phyloP scores from a whole-genome alignment of 2,797 vertebrate species.

The Hemibagrus guttatus region DNA sequence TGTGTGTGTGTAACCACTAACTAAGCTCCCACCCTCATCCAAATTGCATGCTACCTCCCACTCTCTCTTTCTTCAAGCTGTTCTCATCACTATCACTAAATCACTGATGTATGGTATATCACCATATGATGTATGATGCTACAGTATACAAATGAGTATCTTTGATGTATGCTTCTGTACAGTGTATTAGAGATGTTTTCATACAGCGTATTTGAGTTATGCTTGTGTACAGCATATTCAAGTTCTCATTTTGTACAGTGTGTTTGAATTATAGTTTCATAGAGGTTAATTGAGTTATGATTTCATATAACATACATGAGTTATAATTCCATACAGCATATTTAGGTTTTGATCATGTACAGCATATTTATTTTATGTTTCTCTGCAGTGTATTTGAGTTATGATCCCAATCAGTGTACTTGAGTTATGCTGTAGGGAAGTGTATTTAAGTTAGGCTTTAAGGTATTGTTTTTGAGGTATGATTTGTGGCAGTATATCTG shows the following conservation, averaged over 20 bases:
- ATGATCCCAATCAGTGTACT: not conserved
- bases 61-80: not conserved
- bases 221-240: fast-evolving
- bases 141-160: not conserved
- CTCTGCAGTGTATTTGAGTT: not conserved
- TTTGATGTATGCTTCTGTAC: too few species aligned
- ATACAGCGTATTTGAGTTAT: not conserved
- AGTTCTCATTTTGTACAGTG: not conserved
- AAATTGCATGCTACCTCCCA: not conserved
- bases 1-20: conserved; percentile 8
- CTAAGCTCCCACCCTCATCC: not conserved
- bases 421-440: not conserved
- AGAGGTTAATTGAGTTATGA: not conserved
- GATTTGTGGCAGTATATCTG: not conserved
- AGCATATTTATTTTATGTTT: not conserved
- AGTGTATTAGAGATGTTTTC: too few species aligned
- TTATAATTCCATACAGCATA: not conserved
- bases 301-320: not conserved
- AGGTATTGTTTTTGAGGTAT: not conserved
- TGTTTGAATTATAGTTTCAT: not conserved
- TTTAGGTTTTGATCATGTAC: not conserved
- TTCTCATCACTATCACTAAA: not conserved
- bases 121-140: too few species aligned
- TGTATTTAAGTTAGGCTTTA: not conserved
- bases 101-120: not conserved